These are phyloP conservation scores for Ormyrus labotus DNA, from an alignment of 2,888 invertebrate species.

Conservation along the genomic window DNA sequence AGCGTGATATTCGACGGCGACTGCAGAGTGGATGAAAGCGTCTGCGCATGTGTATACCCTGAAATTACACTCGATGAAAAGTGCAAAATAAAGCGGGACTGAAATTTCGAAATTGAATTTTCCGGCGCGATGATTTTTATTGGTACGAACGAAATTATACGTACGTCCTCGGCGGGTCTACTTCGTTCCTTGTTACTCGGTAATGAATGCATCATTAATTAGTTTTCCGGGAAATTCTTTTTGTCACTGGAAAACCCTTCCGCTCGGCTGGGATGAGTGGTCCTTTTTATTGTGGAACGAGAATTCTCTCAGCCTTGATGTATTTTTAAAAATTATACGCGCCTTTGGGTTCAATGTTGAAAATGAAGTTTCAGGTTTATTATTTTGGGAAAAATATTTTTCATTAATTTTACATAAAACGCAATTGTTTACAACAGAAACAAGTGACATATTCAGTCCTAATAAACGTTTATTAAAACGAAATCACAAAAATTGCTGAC, in stretches of 20 bases:
- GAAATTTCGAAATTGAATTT: conserved; percentile 49
- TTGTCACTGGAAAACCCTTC: too few relatives aligned
- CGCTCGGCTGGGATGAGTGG: too few relatives aligned
- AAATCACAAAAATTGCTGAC: too few relatives aligned
- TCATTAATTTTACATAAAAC: too few relatives aligned
- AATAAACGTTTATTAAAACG: too few relatives aligned
- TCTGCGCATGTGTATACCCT: not conserved
- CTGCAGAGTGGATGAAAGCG: conserved; percentile 12
- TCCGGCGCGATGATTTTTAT: conserved; percentile 40
- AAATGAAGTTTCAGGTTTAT: not conserved
- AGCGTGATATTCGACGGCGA: conserved; percentile 47
- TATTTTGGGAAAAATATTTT: not conserved
- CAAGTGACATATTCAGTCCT: too few relatives aligned
- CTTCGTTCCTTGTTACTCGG: not conserved
- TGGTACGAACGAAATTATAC: conserved; percentile 20
- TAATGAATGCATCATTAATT: conserved; percentile 14
- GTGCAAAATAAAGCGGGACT: conserved; percentile 31
- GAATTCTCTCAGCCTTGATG: too few relatives aligned
- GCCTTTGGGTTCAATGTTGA: not conserved
- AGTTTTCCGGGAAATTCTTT: not conserved
- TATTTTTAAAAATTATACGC: too few relatives aligned
- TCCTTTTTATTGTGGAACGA: too few relatives aligned
- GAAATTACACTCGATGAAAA: conserved; percentile 46
- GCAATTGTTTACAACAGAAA: too few relatives aligned
- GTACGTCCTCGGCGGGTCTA: not conserved